phyloP scores from a whole-genome alignment of 2,888 invertebrate species.

The Ochropleura leucogaster region DNA sequence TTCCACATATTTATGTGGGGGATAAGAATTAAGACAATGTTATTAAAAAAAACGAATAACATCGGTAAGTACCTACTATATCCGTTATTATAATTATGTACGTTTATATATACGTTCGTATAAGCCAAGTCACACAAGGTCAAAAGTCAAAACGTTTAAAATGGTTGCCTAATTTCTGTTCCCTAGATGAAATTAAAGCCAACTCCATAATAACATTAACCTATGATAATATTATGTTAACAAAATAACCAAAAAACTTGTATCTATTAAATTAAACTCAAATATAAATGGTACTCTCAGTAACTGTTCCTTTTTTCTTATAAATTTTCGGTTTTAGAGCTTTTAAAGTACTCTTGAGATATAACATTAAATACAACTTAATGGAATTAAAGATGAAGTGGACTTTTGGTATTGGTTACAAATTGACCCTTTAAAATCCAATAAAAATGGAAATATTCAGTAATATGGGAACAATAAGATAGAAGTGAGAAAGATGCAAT shows the following conservation, averaged over 20 bases:
- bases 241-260: constrained; percentile 33
- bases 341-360: constrained; percentile 42
- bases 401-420: constrained; percentile 40
- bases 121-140: background rate
- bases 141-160: constrained; percentile 21
- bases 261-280: constrained; percentile 32
- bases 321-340: constrained; percentile 42
- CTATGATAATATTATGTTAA: constrained; percentile 51
- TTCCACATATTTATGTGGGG: background rate
- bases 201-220: constrained; percentile 6
- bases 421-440: constrained; percentile 45
- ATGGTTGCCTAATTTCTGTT: constrained; percentile 10
- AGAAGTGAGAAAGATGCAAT: constrained; percentile 42
- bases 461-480: constrained; percentile 47
- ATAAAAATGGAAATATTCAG: constrained; percentile 54
- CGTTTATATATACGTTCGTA: background rate
- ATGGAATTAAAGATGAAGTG: constrained; percentile 55
- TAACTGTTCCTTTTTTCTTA: constrained; percentile 41
- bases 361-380: constrained; percentile 38
- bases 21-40: background rate
- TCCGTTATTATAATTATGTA: too few relatives aligned
- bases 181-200: constrained; percentile 4
- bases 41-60: background rate
- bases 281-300: constrained; percentile 27
- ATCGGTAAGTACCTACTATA: background rate